Evolutionary conservation across 2,797 vertebrate species (phyloP), one percentile per base, ranked within the genome.

Genomic region (Lithobates pipiens): DNA sequence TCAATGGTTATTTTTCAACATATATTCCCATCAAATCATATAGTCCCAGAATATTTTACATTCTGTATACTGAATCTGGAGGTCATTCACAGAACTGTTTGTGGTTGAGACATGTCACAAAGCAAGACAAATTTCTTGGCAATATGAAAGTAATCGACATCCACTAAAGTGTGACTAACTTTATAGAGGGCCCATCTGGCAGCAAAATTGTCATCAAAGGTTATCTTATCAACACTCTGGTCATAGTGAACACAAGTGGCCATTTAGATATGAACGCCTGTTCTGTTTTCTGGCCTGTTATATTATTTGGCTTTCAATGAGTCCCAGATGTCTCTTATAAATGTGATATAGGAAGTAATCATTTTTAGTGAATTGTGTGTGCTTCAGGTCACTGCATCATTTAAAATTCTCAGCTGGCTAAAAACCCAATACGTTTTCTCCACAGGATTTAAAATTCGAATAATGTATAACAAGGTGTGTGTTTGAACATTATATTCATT

Each of bases 101-200:
- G 65, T 61, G 63, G 42, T 57, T 44, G 70, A 39, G 72, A 69
- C 74, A 86, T 86, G 84, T 81, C 78, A 76, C 73, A 86, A 81
- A 81, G 71, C 78, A 76, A 75, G 73, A 76, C 80, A n/a, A 63
- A 86, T 81, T 69, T 86, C 78, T 86, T 86, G 78, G 84, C 84
- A 86, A 42, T 69, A 71, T 76, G n/a, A 81, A 86, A 76, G 71
- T 76, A 86, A 86, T 86, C 74, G 73, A 76, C 84, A 81, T 76
- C 72, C 72, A 86, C 78, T 81, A 86, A 86, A 86, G 84, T 86
- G 84, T 86, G 84, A 81, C 84, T 86, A 86, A 86, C 84, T 86
- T 86, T 81, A 81, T 73, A 86, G 78, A 81, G 80, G 46, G 78
- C 73, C 84, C 84, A 86, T 86, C 84, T 86, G 84, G 84, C 69